Conservation (phyloP, 2,888 invertebrate species). For the Atherix ibis region DNA sequence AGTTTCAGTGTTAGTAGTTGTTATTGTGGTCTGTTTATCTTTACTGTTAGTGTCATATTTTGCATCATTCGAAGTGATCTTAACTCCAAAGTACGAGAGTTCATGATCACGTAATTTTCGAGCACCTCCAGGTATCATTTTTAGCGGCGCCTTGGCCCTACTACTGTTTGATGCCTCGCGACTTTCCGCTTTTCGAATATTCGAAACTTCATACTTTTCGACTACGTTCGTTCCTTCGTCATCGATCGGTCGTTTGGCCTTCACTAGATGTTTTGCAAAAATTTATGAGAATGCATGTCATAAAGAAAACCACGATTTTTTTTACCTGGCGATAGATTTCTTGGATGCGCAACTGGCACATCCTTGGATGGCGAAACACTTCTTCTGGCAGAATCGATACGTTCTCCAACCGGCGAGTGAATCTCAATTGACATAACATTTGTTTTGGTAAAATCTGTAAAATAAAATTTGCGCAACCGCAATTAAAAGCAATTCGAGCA, state of each 20-base stretch:
- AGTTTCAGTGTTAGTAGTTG: slow-evolving; percentile 2
- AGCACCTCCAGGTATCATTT: slow-evolving; percentile 29
- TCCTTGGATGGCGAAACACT: slow-evolving; percentile 15
- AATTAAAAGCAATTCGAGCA: no score
- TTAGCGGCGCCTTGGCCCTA: slow-evolving; percentile 18
- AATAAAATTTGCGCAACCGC: no score
- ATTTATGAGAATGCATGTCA: not conserved
- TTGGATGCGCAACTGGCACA: slow-evolving; percentile 25
- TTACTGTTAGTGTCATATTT: not conserved
- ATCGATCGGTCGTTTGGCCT: slow-evolving; percentile 5
- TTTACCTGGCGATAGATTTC: slow-evolving; percentile 17
- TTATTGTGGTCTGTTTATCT: not conserved
- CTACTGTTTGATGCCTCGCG: not conserved
- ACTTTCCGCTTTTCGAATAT: not conserved
- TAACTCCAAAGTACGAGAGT: slow-evolving; percentile 41
- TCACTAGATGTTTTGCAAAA: not conserved
- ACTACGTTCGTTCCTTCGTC: slow-evolving; percentile 2
- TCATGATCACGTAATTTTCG: slow-evolving; percentile 42
- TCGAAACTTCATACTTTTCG: not conserved
- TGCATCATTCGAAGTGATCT: slow-evolving; percentile 8
- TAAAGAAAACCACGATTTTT: slow-evolving; percentile 7
- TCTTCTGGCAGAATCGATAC: no score
- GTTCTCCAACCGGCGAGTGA: slow-evolving; percentile 14
- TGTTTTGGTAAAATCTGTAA: slow-evolving; percentile 26
- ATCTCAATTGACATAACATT: slow-evolving; percentile 32